Percentiles rank a stretch among this genome's conserved stretches.
These are phyloP conservation scores for Champsocephalus esox DNA, from an alignment of 2,797 vertebrate species.

Conservation along the genomic window DNA sequence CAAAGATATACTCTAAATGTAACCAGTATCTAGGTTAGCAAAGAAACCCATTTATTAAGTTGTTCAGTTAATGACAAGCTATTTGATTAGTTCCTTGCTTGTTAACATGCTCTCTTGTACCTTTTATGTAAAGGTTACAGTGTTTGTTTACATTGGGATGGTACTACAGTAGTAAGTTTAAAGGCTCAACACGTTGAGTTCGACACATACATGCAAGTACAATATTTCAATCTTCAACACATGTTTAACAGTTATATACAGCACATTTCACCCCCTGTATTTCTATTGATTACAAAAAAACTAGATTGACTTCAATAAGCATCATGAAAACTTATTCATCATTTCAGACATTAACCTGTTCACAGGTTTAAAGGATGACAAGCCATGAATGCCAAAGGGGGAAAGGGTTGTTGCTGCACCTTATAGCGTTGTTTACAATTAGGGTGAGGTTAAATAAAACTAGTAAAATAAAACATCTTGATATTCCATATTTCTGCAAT, in stretches of 20 bases:
- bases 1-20: neutral
- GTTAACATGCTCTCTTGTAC: neutral
- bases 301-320: slow-evolving; percentile 25
- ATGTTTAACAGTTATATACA: neutral
- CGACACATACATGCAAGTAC: neutral
- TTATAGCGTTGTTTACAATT: neutral
- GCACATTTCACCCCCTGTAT: neutral
- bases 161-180: neutral
- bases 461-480: too few species aligned
- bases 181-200: neutral
- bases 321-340: slow-evolving; percentile 47
- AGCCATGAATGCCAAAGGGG: neutral
- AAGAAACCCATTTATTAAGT: neutral
- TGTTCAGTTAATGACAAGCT: neutral
- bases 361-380: neutral
- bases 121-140: neutral
- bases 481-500: neutral
- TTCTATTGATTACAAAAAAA: neutral
- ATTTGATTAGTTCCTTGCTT: too few species aligned
- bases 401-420: slow-evolving; percentile 14
- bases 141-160: slow-evolving; percentile 10
- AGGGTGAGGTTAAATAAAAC: slow-evolving; percentile 1
- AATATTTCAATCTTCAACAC: neutral
- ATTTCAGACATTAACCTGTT: slow-evolving; percentile 24
- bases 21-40: neutral